These are phyloP conservation scores for Pseudonaja textilis DNA, from an alignment of 2,113 vertebrate genomes.

Conservation along the genomic window DNA sequence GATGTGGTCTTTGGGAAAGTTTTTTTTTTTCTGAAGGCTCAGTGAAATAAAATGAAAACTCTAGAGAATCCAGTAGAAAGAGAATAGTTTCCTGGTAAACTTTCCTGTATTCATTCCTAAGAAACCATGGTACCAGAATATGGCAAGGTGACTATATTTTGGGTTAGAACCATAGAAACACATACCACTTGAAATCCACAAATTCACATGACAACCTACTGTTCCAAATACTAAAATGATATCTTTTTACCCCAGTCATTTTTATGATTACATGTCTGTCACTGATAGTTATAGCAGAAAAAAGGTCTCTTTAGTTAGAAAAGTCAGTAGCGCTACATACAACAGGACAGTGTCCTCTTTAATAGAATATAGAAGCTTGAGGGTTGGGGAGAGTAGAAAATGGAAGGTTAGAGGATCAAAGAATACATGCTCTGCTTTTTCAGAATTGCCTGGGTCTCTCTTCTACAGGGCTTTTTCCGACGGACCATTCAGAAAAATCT, in stretches of 20 bases:
- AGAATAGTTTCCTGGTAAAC: background rate
- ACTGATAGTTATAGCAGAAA: background rate
- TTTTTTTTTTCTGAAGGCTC: background rate
- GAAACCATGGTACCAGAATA: background rate
- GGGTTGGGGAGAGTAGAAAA: background rate
- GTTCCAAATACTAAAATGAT: background rate
- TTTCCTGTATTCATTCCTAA: too few relatives aligned
- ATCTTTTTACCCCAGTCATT: background rate
- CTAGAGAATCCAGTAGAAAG: background rate
- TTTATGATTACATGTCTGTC: background rate
- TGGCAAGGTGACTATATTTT: background rate
- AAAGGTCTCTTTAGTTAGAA: background rate
- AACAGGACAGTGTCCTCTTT: too few relatives aligned
- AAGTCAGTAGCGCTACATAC: background rate
- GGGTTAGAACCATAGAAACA: background rate
- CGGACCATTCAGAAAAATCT: conserved; percentile 98
- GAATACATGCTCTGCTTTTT: background rate
- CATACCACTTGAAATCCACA: background rate
- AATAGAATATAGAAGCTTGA: background rate
- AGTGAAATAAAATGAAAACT: background rate
- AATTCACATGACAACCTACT: background rate
- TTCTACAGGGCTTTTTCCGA: conserved; percentile 89
- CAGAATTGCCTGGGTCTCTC: background rate
- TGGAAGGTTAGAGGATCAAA: too few relatives aligned
- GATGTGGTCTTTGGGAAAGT: background rate